phyloP scores from a whole-genome alignment of 2,797 vertebrate genomes.

The Loris lydekkerianus region DNA sequence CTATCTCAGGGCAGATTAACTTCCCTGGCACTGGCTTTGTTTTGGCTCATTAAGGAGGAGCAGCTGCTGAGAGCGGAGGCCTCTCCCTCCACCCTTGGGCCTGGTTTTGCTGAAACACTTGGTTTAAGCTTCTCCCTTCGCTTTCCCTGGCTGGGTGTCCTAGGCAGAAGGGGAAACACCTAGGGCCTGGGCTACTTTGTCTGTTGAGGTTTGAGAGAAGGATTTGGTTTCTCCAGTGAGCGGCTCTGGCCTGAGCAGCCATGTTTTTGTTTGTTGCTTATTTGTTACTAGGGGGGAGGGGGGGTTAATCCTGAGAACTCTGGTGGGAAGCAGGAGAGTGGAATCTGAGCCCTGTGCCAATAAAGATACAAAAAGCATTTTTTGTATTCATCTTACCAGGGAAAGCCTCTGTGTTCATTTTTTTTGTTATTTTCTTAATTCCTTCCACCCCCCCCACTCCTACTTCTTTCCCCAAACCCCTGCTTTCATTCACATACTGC shows the following conservation, averaged over 20 bases:
- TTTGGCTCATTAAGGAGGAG: slow-evolving; percentile 74
- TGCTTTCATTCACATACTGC: neutral
- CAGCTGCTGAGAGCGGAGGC: slow-evolving; percentile 22
- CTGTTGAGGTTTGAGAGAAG: slow-evolving; percentile 53
- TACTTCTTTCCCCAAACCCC: no score
- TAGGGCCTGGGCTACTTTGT: slow-evolving; percentile 44
- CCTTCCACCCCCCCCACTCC: neutral
- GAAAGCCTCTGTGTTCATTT: neutral
- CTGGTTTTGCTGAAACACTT: slow-evolving; percentile 57
- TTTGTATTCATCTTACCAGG: neutral
- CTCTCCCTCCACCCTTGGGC: slow-evolving; percentile 70
- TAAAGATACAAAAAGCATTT: neutral
- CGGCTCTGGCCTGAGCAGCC: slow-evolving; percentile 29
- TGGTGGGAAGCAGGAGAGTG: slow-evolving; percentile 48
- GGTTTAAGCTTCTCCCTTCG: slow-evolving; percentile 30
- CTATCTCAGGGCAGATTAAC: slow-evolving; percentile 70
- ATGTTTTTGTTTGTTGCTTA: slow-evolving; percentile 63
- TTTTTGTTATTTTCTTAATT: neutral
- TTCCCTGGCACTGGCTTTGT: slow-evolving; percentile 71
- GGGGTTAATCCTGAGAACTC: neutral
- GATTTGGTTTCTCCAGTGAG: slow-evolving; percentile 18
- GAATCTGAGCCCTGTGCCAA: neutral
- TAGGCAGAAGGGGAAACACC: slow-evolving; percentile 71
- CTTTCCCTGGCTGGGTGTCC: slow-evolving; percentile 68
- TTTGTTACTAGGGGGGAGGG: slow-evolving; percentile 53